A percentile compares a stretch with the other conserved stretches of the same genome.
Conservation (phyloP, 2,113 vertebrate genomes). For the Dasyurus viverrinus region DNA sequence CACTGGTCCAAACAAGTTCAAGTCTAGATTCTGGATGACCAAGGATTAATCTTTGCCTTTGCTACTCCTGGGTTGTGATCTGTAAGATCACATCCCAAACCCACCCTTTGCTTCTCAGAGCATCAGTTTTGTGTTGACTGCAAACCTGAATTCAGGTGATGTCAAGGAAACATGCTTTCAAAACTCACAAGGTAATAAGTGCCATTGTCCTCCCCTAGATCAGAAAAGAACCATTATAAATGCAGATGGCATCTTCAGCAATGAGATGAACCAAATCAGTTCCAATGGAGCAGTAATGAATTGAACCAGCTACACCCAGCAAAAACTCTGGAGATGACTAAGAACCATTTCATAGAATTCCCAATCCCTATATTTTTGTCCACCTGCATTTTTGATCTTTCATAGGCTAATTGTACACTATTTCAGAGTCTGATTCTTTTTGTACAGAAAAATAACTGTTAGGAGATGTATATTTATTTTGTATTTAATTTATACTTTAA, state of each 20-base stretch:
- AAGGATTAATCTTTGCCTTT: background rate
- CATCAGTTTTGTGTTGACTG: background rate
- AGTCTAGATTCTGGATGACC: background rate
- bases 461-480: no score
- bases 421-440: no score
- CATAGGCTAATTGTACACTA: no score
- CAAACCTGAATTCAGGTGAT: background rate
- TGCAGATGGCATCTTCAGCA: background rate
- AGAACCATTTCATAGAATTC: no score
- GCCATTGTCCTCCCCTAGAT: background rate
- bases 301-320: no score
- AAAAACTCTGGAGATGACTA: no score
- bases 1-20: background rate
- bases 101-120: background rate
- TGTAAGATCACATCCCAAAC: background rate
- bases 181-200: background rate
- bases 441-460: no score
- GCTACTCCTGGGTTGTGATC: background rate
- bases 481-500: no score
- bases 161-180: background rate
- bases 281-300: no score
- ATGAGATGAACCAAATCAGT: no score
- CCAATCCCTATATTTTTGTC: no score
- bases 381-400: no score
- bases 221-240: background rate